phyloP scores from a whole-genome alignment of 2,888 invertebrate species.

The Pediacus dermestoides region DNA sequence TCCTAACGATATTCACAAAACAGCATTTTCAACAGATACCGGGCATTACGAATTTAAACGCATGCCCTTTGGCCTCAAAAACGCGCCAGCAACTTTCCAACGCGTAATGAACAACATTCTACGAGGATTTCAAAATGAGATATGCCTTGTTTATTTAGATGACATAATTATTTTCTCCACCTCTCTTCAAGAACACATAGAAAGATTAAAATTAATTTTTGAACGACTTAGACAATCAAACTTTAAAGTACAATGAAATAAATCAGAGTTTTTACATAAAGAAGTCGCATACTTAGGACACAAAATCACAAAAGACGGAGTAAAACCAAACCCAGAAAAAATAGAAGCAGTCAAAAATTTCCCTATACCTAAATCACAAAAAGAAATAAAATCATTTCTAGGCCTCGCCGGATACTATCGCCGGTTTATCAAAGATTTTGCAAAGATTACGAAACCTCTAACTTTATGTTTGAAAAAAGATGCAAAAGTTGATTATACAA shows the following conservation, averaged over 20 bases:
- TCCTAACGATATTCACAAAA: background rate
- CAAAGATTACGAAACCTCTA: constrained; percentile 14
- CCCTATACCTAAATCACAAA: constrained; percentile 14
- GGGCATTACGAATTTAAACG: constrained; percentile 27
- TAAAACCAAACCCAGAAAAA: too few relatives aligned
- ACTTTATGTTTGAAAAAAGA: constrained; percentile 16
- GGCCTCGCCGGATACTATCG: constrained; percentile 16
- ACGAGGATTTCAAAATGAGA: constrained; percentile 20
- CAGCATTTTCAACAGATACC: background rate
- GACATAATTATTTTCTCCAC: constrained; percentile 34
- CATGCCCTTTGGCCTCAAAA: constrained; percentile 27
- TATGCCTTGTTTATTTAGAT: constrained; percentile 35
- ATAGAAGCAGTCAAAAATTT: constrained; percentile 14
- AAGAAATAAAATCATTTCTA: too few relatives aligned
- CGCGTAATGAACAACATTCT: constrained; percentile 26
- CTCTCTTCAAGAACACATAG: too few relatives aligned
- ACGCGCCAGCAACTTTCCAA: constrained; percentile 23
- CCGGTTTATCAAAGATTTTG: constrained; percentile 15
- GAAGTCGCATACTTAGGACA: constrained; percentile 33
- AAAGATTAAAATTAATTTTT: constrained; percentile 27
- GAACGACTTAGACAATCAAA: constrained; percentile 24
- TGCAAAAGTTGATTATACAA: constrained; percentile 9
- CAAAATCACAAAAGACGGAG: constrained; percentile 27
- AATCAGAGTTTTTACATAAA: constrained; percentile 33
- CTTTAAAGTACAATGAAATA: constrained; percentile 32